phyloP scores from a whole-genome alignment of 2,888 invertebrate species.

The Heliconius cydno region DNA sequence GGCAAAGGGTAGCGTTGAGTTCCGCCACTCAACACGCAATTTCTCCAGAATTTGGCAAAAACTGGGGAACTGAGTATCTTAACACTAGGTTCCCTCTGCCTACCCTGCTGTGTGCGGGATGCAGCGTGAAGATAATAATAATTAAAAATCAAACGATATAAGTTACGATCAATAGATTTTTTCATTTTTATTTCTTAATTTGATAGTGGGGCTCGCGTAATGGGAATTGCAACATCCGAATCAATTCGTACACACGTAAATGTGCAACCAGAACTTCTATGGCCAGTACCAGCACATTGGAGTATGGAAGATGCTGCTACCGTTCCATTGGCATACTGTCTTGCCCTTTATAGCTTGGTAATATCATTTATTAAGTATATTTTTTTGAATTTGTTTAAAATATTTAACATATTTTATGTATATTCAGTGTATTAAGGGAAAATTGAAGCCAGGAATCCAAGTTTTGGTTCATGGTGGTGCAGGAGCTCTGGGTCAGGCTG shows the following conservation, averaged over 20 bases:
- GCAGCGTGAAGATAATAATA: constrained; percentile 5
- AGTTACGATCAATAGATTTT: neutral
- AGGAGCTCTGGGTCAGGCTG: constrained; percentile 68
- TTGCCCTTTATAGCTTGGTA: constrained; percentile 73
- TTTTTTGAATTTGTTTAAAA: neutral
- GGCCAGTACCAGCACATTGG: constrained; percentile 88
- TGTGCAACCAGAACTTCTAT: constrained; percentile 77
- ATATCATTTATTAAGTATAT: constrained; percentile 37
- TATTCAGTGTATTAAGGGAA: constrained; percentile 51
- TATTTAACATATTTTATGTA: neutral
- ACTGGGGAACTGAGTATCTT: no score
- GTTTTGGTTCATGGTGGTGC: constrained; percentile 65
- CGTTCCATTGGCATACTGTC: constrained; percentile 88
- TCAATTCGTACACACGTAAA: constrained; percentile 82
- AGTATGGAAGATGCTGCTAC: constrained; percentile 88
- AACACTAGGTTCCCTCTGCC: no score
- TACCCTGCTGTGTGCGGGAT: no score
- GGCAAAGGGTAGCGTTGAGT: no score
- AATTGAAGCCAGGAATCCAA: constrained; percentile 43
- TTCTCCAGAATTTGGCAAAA: no score
- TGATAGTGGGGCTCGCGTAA: constrained; percentile 80
- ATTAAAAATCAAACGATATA: constrained; percentile 12
- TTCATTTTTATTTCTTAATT: neutral
- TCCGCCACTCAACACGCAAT: no score
- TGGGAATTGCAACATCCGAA: constrained; percentile 84